Base-by-base conservation (phyloP, 2,888 invertebrate genomes). In the Cheiracanthium punctorium region DNA sequence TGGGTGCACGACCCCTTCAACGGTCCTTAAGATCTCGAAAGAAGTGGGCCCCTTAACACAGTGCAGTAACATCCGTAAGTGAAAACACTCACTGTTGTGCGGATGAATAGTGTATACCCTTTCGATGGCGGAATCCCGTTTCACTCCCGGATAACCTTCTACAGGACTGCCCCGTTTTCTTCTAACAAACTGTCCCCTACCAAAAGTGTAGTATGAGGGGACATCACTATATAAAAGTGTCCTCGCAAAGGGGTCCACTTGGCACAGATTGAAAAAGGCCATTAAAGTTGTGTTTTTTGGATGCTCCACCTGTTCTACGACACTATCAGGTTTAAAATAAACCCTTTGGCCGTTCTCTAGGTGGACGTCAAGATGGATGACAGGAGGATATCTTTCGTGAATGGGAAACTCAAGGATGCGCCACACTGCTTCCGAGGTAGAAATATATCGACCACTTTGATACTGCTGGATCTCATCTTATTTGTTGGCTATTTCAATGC, bases 1-100 rank as follows among this genome's bases (percentile, higher is more conserved):
- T 1, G 32, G 28, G 70, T 75, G 85, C 10, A 88, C 17, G 4
- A 28, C 41, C 0, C 88, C 88, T 48, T 89, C 82, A 20, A 90
- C 88, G n/a, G 89, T 91, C 43, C 81, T 70, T 4, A 90, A 33
- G 37, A 89, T 80, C 41, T 89, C 86, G 67, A 88, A 90, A 20
- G 80, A 73, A 28, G 48, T 82, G 2, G 89, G 73, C 24, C 90
- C 90, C 8, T 5, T n/a, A 14, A 14, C 10, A 7, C 28, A 32
- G 8, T 82, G 32, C 10, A 89, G 52, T 28, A 89, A 65, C 37
- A 89, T 58, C 4, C 89, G 75, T 1, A 89, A 80, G 17, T 52
- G 71, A 17, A 17, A 48, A 48, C 84, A 10, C n/a, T 88, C 82
- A 12, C 41, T 52, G 29, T 88, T 73, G 20, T 67, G 43, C 8